Conservation (phyloP, 1,140 invertebrate species). For the Metaphire vulgaris region DNA sequence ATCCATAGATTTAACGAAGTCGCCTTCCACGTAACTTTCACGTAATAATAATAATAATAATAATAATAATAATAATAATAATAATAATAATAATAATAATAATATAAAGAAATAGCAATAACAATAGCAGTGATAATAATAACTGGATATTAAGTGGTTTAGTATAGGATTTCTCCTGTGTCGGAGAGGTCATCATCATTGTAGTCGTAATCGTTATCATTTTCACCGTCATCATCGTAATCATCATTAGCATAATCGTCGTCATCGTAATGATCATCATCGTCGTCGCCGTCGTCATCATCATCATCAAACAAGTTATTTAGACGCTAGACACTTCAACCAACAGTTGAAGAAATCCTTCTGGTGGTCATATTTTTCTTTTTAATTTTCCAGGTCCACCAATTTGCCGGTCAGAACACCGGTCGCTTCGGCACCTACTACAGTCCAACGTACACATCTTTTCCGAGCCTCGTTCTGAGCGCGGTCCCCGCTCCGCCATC, state of each 20-base stretch:
- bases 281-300: background rate
- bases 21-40: too few relatives aligned
- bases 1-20: too few relatives aligned
- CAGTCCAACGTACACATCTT: slow-evolving; percentile 2
- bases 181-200: background rate
- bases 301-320: background rate
- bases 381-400: background rate
- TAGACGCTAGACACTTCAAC: background rate
- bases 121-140: too few relatives aligned
- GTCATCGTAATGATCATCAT: background rate
- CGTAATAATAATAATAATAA: too few relatives aligned
- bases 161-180: too few relatives aligned
- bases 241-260: slow-evolving; percentile 15
- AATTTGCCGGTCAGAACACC: background rate
- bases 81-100: background rate
- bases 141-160: too few relatives aligned
- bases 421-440: background rate
- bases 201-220: background rate
- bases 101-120: too few relatives aligned
- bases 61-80: too few relatives aligned
- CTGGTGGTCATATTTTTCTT: background rate
- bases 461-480: background rate
- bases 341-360: too few relatives aligned
- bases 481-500: too few relatives aligned
- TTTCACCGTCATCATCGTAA: background rate